Evolutionary conservation across 2,113 vertebrate species (phyloP), one percentile per base, ranked within the genome.

Genomic region (Pteropus alecto): DNA sequence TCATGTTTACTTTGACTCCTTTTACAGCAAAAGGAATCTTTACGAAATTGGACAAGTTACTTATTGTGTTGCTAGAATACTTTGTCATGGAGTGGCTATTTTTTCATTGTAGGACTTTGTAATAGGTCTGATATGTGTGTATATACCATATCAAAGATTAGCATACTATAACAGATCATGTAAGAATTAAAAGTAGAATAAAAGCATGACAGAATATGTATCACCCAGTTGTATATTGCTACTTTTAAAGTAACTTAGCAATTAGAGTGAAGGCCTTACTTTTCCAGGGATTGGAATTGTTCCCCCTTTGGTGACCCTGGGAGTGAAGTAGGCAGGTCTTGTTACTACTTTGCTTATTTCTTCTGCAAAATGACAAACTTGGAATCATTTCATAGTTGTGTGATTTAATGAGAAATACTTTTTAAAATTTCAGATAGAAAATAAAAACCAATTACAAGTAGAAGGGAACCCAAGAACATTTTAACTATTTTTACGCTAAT

Each of bases 221-320:
- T 76, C 54, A 6, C 33, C 19, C 46, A 48, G 18, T 48, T 77
- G 7, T 61, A 30, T 73, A 33, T 84, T 88, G 63, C 26, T 92
- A 18, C n/a, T 87, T 93, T 93, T 77, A 90, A 96, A 95, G 58
- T 61, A 43, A 77, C 21, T 63, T 48, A 71, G 33, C 22, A 38
- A 24, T 90, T 89, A 35, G 28, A 24, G 5, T 82, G 68, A 65
- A 65, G 78, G 35, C 54, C 6, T 15, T 60, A 54, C 22, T 30
- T 88, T 88, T 63, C 24, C 43, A 35, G 65, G 48, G 28, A 83
- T 43, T 73, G 28, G 12, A 46, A 21, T 18, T 68, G 18, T 56
- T 54, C 54, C 1, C n/a, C 22, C 10, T 85, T 73, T 79, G 28
- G 13, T 85, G 35, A 89, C 8, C 48, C 35, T 18, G 41, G n/a